Evolutionary conservation across 2,797 vertebrate species (phyloP).

Genomic region (Botia kubotai): DNA sequence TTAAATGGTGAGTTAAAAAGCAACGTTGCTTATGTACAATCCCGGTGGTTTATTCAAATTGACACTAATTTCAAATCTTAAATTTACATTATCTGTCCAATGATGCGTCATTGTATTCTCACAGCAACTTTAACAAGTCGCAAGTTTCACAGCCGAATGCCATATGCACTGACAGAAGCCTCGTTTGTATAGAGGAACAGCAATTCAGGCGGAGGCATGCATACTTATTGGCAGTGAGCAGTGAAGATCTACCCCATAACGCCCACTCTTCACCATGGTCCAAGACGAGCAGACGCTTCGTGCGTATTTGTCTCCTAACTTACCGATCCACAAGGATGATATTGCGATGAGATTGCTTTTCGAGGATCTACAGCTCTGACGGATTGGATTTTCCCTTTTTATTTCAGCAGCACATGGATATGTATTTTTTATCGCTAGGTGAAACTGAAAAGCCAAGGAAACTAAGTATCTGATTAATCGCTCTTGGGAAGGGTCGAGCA

Average conservation of each 20-base stretch:
- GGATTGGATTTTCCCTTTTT: constrained; percentile 26
- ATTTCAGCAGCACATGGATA: constrained; percentile 40
- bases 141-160: neutral
- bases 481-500: constrained; percentile 45
- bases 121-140: constrained; percentile 15
- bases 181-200: neutral
- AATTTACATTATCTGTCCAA: neutral
- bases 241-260: constrained; percentile 45
- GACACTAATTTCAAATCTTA: neutral
- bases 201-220: constrained; percentile 29
- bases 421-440: constrained; percentile 34
- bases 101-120: constrained; percentile 2
- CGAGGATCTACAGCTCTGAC: constrained; percentile 45
- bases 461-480: constrained; percentile 36
- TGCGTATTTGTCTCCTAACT: constrained; percentile 36
- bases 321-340: constrained; percentile 31
- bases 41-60: neutral
- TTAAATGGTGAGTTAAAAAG: neutral
- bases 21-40: neutral
- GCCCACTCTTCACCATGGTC: constrained; percentile 49
- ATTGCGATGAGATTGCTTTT: constrained; percentile 31
- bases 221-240: constrained; percentile 33
- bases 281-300: constrained; percentile 41
- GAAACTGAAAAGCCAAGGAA: constrained; percentile 37
- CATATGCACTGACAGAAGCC: constrained; percentile 5